Evolutionary conservation across 1,140 invertebrate species (phyloP).

Genomic region (Meloidogyne floridensis): DNA sequence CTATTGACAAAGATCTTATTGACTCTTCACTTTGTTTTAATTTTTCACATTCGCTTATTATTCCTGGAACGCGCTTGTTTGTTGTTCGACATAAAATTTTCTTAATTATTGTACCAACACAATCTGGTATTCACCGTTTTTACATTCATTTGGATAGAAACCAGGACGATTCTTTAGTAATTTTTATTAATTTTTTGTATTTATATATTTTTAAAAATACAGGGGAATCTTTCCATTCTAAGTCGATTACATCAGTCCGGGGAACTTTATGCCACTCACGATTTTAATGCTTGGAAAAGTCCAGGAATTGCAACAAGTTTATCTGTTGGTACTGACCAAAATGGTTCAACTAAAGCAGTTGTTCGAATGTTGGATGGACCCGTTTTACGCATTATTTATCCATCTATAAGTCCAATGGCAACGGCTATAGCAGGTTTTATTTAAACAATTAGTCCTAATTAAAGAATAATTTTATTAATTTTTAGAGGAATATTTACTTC

Average conservation of each 20-base stretch:
- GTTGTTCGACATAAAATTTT: constrained; percentile 22
- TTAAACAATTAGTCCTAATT: background rate
- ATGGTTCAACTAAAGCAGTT: constrained; percentile 18
- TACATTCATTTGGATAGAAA: constrained; percentile 22
- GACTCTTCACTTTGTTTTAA: constrained; percentile 34
- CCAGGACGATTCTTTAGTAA: constrained; percentile 25
- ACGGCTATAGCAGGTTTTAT: background rate
- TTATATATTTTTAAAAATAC: background rate
- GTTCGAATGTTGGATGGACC: constrained; percentile 17
- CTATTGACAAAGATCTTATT: constrained; percentile 20
- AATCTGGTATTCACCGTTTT: constrained; percentile 33
- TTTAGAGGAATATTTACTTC: constrained; percentile 14
- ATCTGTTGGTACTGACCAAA: constrained; percentile 18
- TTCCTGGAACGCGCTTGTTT: constrained; percentile 23
- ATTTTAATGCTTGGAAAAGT: constrained; percentile 26
- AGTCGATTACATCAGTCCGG: constrained; percentile 22
- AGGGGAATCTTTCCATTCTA: constrained; percentile 22
- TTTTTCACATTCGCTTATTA: constrained; percentile 26
- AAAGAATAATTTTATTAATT: background rate
- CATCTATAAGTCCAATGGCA: constrained; percentile 14
- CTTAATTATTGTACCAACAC: constrained; percentile 34
- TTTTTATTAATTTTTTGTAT: constrained; percentile 1
- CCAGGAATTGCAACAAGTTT: background rate
- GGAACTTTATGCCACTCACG: constrained; percentile 3
- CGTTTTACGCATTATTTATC: constrained; percentile 21